Percentiles rank a stretch among this genome's conserved stretches.
These are phyloP conservation scores for Physeter macrocephalus DNA, from an alignment of 2,113 vertebrate species.

Conservation along the genomic window DNA sequence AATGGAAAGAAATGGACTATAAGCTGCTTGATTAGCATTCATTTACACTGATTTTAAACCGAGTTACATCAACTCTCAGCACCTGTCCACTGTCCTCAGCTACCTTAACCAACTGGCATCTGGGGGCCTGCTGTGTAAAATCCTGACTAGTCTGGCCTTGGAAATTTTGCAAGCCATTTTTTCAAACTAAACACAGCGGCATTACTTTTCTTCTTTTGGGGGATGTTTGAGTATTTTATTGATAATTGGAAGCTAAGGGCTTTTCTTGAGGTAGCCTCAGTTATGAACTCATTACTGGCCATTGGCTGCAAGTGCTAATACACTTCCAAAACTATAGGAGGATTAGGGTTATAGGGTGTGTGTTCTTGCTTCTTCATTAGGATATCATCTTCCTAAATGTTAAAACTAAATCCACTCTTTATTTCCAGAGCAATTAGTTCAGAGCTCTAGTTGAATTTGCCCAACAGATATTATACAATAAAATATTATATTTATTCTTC, in stretches of 20 bases:
- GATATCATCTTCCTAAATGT: background rate
- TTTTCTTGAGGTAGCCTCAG: background rate
- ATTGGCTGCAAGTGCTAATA: background rate
- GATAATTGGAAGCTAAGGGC: background rate
- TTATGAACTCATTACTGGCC: background rate
- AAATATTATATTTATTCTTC: background rate
- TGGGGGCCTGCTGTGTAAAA: background rate
- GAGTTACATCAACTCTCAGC: background rate
- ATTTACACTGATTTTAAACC: background rate
- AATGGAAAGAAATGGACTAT: background rate
- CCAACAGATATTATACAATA: background rate
- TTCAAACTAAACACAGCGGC: background rate
- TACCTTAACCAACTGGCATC: background rate
- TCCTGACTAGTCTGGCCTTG: background rate
- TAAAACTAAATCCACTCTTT: background rate
- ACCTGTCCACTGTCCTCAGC: background rate
- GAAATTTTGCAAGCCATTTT: background rate
- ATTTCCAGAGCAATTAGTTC: background rate
- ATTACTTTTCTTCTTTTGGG: background rate
- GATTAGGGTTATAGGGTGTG: background rate
- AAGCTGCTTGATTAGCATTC: background rate
- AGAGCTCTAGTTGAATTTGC: constrained; percentile 13
- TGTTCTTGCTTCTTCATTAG: background rate
- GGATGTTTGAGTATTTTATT: background rate
- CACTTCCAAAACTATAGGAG: background rate